Base-by-base conservation (phyloP, 92 coral and sea anemone species). In the Epizoanthus illoricatus region DNA sequence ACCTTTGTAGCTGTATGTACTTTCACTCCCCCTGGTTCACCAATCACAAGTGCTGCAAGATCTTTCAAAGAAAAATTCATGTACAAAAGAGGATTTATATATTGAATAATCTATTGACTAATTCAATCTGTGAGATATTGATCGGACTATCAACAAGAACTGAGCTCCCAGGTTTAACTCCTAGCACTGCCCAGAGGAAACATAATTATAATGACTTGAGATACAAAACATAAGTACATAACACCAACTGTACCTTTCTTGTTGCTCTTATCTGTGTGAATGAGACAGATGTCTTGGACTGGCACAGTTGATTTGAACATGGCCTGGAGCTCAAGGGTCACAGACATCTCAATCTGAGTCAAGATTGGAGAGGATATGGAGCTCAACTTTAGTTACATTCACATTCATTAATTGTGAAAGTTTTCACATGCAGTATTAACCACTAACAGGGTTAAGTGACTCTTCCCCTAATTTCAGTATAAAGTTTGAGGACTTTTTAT, bases 21-120 rank as follows among this genome's bases (percentile, higher is more conserved):
- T 71, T 83, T 87, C 36, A 93, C 84, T 3, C 99, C 98, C 47
- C 99, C 97, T 10, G 92, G 65, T 62, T 94, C 99, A 73, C 99
- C 96, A 19, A 96, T 85, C n/a, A 93, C 88, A 60, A 96, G 61
- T 49, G 92, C 80, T 43, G 94, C 96, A 83, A 85, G 78, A 84
- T 86, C 90, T 86, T 42, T 57, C 39, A 67, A 57, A 76, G 3
- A 36, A 24, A 33, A 75, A 28, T 4, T 21, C 13, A 10, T 28
- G 33, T 28, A 28, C 0, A 28, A 28, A 28, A 28, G 33, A 28
- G 33, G 0, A 28, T 28, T 28, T 28, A 28, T 28, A 28, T 0
- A 28, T 28, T 0, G 33, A 28, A 28, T 28, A 1, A 28, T 28
- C 33, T 28, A 28, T 0, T 28, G 33, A 28, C 33, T 28, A 28